Evolutionary conservation across 2,888 invertebrate genomes (phyloP).

Genomic region (Drepana falcataria): DNA sequence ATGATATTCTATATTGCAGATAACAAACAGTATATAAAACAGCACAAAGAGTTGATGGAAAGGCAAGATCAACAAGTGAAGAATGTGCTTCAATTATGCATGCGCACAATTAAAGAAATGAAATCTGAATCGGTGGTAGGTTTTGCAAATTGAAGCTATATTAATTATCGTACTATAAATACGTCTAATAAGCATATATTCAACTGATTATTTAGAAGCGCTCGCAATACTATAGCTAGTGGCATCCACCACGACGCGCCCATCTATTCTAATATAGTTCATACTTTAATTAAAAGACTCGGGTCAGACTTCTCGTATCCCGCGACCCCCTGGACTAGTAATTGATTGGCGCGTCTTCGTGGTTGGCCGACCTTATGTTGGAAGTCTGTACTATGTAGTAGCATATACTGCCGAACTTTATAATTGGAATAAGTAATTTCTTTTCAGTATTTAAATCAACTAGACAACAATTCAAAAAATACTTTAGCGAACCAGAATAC

Average conservation of each 20-base stretch:
- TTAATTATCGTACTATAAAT: neutral
- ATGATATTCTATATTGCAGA: conserved; percentile 28
- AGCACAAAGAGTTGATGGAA: conserved; percentile 40
- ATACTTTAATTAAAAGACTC: too few species aligned
- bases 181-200: too few species aligned
- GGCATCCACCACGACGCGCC: too few species aligned
- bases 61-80: conserved; percentile 45
- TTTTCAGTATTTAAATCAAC: conserved; percentile 14
- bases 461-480: conserved; percentile 8
- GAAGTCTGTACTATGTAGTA: neutral
- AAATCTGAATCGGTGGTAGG: conserved; percentile 38
- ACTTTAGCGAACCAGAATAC: conserved; percentile 8
- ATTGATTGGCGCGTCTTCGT: too few species aligned
- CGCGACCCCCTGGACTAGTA: too few species aligned
- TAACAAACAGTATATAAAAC: conserved; percentile 38
- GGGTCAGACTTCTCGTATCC: too few species aligned
- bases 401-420: too few species aligned
- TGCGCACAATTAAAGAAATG: conserved; percentile 49
- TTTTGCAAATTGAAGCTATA: neutral
- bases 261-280: too few species aligned
- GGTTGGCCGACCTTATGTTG: neutral
- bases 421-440: neutral
- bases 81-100: conserved; percentile 45
- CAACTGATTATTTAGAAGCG: too few species aligned
- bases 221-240: too few species aligned